Evolutionary conservation across 2,797 vertebrate genomes (phyloP), one percentile per base, ranked within the genome.

Genomic region (Otolemur crassicaudatus): DNA sequence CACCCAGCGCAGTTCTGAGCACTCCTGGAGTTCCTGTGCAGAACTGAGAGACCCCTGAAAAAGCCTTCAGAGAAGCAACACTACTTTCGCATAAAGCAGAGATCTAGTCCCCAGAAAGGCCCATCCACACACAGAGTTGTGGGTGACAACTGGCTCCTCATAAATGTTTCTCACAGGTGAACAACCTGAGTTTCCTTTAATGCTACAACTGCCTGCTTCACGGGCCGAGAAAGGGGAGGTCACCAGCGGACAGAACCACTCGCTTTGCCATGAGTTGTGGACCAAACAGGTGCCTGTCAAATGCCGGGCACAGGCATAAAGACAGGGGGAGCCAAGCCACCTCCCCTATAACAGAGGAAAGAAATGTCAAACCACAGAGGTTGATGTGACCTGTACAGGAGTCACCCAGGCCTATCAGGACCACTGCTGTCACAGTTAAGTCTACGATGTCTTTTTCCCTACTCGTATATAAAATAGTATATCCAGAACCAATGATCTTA

Each of bases 301-400:
- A 72, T 22, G 63, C 43, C 4, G 80, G 83, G 65, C 34, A 43
- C 2, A 20, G 56, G 61, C 56, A 14, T 10, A 25, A 77, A 6
- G 46, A 67, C 61, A 58, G 40, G 61, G 43, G 58, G 60, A 73
- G 40, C 34, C 34, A 37, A 40, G 40, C n/a, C 19, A 49, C 43
- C 43, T 63, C 27, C 27, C 40, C 34, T 27, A 43, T 22, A 73
- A 56, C 3, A 20, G 56, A 73, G 31, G 29, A 95, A 86, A 81
- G 89, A 77, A 22, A 70, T 65, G 75, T 72, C 75, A 69, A 67
- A 96, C 75, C 43, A 56, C 60, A 31, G 76, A 84, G 60, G 40
- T 22, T 58, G 29, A 9, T 61, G 37, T 7, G 69, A 60, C 7
- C 86, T 5, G 17, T 1, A 34, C 77, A 67, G 27, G 29, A 8